Percentiles rank a stretch among this genome's conserved stretches.
Evolutionary conservation across 2,113 vertebrate species (phyloP).

Genomic region (Pedetes capensis): DNA sequence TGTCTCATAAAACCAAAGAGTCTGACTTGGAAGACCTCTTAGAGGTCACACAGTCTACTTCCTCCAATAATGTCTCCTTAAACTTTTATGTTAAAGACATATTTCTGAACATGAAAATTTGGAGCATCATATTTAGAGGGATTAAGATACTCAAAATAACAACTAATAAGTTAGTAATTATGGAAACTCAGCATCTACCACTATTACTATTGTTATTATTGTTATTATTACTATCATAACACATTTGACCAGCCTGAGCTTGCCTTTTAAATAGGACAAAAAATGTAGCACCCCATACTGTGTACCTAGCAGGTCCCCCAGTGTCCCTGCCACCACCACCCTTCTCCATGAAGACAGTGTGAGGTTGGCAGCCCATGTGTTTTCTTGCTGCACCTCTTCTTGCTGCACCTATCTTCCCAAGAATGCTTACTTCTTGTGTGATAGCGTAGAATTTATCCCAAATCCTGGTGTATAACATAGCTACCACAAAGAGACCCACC

Average conservation of each 20-base stretch:
- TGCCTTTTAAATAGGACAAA: not conserved
- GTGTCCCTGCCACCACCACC: fast-evolving
- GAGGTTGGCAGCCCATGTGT: fast-evolving
- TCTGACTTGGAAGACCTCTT: constrained; percentile 44
- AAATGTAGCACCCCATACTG: not conserved
- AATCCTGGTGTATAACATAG: not conserved
- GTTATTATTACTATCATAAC: too few species aligned
- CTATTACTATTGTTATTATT: too few species aligned
- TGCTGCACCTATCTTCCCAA: not conserved
- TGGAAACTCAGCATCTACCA: not conserved
- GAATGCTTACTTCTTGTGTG: not conserved
- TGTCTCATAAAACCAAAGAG: constrained; percentile 53
- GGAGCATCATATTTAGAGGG: not conserved
- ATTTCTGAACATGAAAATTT: not conserved
- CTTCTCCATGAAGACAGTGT: not conserved
- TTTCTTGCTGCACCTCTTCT: too few species aligned
- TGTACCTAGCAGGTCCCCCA: not conserved
- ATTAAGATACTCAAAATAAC: not conserved
- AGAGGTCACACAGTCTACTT: constrained; percentile 40
- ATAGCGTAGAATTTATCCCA: not conserved
- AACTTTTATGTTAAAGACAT: constrained; percentile 24
- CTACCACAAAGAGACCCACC: not conserved
- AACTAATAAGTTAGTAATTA: not conserved
- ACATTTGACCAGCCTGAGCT: not conserved
- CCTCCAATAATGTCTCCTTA: not conserved